Conservation (phyloP, 2,113 vertebrate species). For the Oryzias celebensis region DNA sequence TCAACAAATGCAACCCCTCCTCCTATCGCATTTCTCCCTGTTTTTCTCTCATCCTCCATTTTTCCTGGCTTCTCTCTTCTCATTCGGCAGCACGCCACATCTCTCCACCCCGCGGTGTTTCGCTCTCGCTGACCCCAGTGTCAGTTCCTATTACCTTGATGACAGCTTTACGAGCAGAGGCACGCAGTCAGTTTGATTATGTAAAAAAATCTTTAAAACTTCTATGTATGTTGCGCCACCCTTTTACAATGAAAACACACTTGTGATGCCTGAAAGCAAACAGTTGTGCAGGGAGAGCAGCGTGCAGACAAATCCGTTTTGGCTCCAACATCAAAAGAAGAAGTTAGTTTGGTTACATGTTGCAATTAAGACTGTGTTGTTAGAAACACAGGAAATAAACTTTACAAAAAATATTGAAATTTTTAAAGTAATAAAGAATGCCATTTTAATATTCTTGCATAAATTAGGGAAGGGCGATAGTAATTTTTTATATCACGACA, state of each 20-base stretch:
- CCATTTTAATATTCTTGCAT: too few relatives aligned
- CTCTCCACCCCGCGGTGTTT: neutral
- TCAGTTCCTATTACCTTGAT: constrained; percentile 29
- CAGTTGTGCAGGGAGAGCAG: constrained; percentile 1
- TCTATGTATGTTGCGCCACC: neutral
- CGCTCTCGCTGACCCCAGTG: constrained; percentile 42
- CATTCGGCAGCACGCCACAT: constrained; percentile 12
- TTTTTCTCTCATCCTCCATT: neutral
- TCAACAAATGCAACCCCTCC: constrained; percentile 41
- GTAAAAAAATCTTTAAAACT: constrained; percentile 42
- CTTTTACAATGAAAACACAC: constrained; percentile 22
- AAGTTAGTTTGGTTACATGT: too few relatives aligned
- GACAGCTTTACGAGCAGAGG: constrained; percentile 61
- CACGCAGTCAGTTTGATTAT: constrained; percentile 26
- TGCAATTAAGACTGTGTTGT: too few relatives aligned
- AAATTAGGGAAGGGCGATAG: too few relatives aligned
- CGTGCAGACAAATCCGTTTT: neutral
- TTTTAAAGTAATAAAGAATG: too few relatives aligned
- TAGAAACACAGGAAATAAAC: too few relatives aligned
- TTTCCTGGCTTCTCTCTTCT: neutral
- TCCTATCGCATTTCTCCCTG: neutral
- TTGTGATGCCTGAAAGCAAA: constrained; percentile 23
- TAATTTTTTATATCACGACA: too few relatives aligned
- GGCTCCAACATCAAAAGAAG: too few relatives aligned
- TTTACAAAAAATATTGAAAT: too few relatives aligned